Conservation (phyloP, 1,140 invertebrate genomes). For the Wiebesia pumilae region DNA sequence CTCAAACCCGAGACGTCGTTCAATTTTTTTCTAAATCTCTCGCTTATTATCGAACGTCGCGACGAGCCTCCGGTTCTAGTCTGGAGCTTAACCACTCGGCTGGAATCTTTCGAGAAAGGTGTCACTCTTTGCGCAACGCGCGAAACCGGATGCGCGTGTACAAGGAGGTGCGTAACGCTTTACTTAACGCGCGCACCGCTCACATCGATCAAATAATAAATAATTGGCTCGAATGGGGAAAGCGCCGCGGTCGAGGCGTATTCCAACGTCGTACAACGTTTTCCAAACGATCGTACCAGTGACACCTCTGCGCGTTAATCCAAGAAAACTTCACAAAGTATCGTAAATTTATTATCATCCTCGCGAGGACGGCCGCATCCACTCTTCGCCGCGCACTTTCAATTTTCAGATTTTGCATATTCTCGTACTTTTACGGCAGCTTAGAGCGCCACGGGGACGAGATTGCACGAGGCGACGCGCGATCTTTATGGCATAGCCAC, state of each 20-base stretch:
- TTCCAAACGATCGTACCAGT: neutral
- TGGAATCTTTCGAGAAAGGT: neutral
- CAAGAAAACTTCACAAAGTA: neutral
- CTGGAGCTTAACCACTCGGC: neutral
- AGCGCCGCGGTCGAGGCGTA: neutral
- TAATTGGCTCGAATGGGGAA: neutral
- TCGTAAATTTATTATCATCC: neutral
- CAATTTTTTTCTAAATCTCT: too few relatives aligned
- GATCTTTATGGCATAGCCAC: neutral
- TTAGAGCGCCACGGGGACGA: neutral
- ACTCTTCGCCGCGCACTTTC: neutral
- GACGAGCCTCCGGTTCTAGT: neutral
- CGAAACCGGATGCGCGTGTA: conserved; percentile 25
- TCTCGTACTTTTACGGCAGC: neutral
- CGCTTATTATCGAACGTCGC: neutral
- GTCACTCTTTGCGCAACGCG: conserved; percentile 12
- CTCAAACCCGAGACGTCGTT: too few relatives aligned
- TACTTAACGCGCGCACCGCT: neutral
- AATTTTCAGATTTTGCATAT: neutral
- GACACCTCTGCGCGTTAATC: neutral
- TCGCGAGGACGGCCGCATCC: neutral
- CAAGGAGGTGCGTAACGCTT: neutral
- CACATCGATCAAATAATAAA: conserved; percentile 4
- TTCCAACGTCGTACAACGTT: neutral
- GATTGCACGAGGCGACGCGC: too few relatives aligned